Evolutionary conservation across 2,888 invertebrate genomes (phyloP).

Genomic region (Ctena decussata): DNA sequence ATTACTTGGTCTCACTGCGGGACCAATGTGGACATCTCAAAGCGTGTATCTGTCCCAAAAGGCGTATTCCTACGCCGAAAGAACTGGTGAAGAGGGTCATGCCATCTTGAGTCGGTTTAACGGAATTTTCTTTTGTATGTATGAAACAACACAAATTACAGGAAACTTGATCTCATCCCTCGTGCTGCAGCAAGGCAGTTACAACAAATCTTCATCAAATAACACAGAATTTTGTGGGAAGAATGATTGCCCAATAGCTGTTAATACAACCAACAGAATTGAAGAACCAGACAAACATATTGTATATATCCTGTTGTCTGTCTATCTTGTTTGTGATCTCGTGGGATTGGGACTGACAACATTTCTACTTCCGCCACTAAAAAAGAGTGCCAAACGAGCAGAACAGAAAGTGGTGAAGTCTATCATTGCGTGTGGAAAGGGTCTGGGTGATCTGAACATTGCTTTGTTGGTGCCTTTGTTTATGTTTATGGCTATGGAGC

Average conservation of each 20-base stretch:
- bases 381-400: conserved; percentile 47
- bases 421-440: conserved; percentile 68
- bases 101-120: conserved; percentile 79
- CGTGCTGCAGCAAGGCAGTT: conserved; percentile 74
- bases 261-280: conserved; percentile 60
- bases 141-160: conserved; percentile 81
- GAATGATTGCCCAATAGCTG: conserved; percentile 69
- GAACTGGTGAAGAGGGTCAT: conserved; percentile 69
- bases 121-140: conserved; percentile 82
- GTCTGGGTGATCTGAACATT: conserved; percentile 70
- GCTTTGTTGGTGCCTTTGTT: conserved; percentile 82
- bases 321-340: conserved; percentile 77
- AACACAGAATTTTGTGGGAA: conserved; percentile 69
- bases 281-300: conserved; percentile 71
- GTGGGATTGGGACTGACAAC: conserved; percentile 74
- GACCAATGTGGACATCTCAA: conserved; percentile 84
- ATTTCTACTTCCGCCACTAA: conserved; percentile 72
- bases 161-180: conserved; percentile 83
- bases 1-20: conserved; percentile 78
- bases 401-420: conserved; percentile 55
- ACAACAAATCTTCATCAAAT: conserved; percentile 48
- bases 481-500: conserved; percentile 81
- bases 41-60: conserved; percentile 81
- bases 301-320: conserved; percentile 78
- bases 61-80: conserved; percentile 77